A percentile compares a stretch with the other conserved stretches of the same genome.
Conservation (phyloP, 1,140 invertebrate species). For the Trichomalopsis sarcophagae region DNA sequence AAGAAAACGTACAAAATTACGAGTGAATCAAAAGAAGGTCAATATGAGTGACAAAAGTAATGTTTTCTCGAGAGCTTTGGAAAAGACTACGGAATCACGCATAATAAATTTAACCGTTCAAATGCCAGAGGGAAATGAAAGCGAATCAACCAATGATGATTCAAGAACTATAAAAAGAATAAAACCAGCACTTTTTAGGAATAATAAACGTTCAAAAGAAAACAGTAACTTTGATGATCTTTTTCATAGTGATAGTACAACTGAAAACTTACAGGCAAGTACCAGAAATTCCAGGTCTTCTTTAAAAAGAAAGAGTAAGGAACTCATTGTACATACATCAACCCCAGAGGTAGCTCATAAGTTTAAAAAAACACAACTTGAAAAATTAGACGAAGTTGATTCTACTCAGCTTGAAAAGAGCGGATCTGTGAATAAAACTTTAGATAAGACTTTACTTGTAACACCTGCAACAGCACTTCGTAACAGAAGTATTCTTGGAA, state of each 20-base stretch:
- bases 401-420: neutral
- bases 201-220: neutral
- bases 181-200: constrained; percentile 43
- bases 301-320: neutral
- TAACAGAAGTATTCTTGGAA: neutral
- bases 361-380: neutral
- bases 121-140: neutral
- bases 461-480: neutral
- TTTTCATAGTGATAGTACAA: neutral
- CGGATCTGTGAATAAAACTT: neutral
- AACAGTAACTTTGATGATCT: constrained; percentile 32
- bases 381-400: neutral
- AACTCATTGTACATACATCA: neutral
- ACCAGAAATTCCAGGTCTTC: neutral
- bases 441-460: neutral
- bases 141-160: constrained; percentile 35
- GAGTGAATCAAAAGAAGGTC: neutral
- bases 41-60: constrained; percentile 31
- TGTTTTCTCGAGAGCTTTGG: constrained; percentile 25
- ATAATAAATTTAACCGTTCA: constrained; percentile 8
- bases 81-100: constrained; percentile 29
- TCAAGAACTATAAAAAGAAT: constrained; percentile 39
- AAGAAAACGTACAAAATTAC: neutral
- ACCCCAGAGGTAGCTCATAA: neutral
- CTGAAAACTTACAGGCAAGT: constrained; percentile 4